phyloP scores from a whole-genome alignment of 2,888 invertebrate genomes.

The Gandaritis pyraliata region DNA sequence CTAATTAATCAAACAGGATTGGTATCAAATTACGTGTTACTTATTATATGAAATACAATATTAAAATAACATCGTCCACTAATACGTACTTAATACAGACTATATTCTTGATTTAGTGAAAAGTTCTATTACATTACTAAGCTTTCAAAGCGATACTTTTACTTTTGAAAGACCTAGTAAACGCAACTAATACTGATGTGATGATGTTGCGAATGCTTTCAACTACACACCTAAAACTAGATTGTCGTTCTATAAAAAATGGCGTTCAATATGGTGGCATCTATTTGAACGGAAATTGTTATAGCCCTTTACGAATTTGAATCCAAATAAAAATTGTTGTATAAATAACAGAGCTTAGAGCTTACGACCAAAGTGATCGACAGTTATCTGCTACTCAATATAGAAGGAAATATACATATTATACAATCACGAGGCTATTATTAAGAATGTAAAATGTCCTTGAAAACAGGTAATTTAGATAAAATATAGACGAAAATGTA shows the following conservation, averaged over 20 bases:
- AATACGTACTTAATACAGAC: neutral
- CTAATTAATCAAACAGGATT: slow-evolving; percentile 1
- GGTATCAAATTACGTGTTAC: neutral
- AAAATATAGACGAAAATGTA: slow-evolving; percentile 55
- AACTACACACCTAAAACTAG: slow-evolving; percentile 14
- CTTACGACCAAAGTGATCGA: slow-evolving; percentile 54
- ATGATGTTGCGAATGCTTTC: slow-evolving; percentile 14
- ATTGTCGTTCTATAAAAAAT: slow-evolving; percentile 34
- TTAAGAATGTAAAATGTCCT: slow-evolving; percentile 51
- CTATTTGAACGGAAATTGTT: slow-evolving; percentile 25
- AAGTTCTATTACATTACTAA: neutral
- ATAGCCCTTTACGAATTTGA: slow-evolving; percentile 29
- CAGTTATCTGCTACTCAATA: slow-evolving; percentile 47
- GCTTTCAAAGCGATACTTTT: slow-evolving; percentile 19
- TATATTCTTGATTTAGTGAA: neutral
- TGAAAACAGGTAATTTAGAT: slow-evolving; percentile 68
- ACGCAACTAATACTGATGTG: neutral
- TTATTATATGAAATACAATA: neutral
- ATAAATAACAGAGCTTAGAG: slow-evolving; percentile 54
- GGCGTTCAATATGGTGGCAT: slow-evolving; percentile 32
- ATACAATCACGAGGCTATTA: slow-evolving; percentile 45
- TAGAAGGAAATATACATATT: slow-evolving; percentile 37
- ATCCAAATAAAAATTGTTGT: slow-evolving; percentile 39
- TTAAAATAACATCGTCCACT: neutral
- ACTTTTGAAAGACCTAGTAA: slow-evolving; percentile 9